Base-by-base conservation (phyloP, 2,113 vertebrate genomes). In the Etheostoma spectabile region DNA sequence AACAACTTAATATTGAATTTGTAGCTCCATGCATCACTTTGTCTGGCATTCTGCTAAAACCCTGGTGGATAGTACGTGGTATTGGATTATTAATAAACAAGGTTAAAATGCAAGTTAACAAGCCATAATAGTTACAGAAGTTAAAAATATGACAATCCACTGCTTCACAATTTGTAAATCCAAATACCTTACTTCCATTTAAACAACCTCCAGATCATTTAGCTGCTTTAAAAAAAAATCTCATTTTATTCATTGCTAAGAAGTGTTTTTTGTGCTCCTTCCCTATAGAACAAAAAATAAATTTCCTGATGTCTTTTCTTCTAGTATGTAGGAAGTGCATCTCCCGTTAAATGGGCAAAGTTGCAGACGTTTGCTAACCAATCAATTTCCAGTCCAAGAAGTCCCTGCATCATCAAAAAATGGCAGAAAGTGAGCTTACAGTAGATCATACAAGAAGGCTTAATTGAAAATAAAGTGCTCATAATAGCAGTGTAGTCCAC, bases 401-500 rank as follows among this genome's bases (percentile, higher is more conserved):
- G 74, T 87, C 76, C 88, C 67, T 91, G 90, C 90, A 85, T 95
- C 94, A 95, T 94, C 94, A 95, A 67, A 95, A 42, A 94, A 93
- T 75, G 81, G 60, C 82, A 79, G 79, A 91, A 92, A 91, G 86
- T 67, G 76, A 90, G 77, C 83, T 86, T 71, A 74, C 74, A 70
- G 86, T 74, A 85, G 64, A 89, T 42, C 38, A 42, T 42, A 72
- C 82, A 21, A 48, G 74, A 79, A 56, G 77, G 72, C 92, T 88
- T 94, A 95, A 95, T 94, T 94, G 93, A 93, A 92, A 93, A 91
- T 91, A 93, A 94, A 88, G 89, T 92, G 86, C 90, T 89, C 88
- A 89, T 91, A 88, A 93, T 86, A 88, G 85, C 86, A 8, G 53
- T 2, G 30, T 79, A 53, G 78, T 48, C 77, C 62, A 77, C 61